These are phyloP conservation scores for Tetraneura akinire DNA, from an alignment of 1,140 invertebrate genomes.

Conservation along the genomic window DNA sequence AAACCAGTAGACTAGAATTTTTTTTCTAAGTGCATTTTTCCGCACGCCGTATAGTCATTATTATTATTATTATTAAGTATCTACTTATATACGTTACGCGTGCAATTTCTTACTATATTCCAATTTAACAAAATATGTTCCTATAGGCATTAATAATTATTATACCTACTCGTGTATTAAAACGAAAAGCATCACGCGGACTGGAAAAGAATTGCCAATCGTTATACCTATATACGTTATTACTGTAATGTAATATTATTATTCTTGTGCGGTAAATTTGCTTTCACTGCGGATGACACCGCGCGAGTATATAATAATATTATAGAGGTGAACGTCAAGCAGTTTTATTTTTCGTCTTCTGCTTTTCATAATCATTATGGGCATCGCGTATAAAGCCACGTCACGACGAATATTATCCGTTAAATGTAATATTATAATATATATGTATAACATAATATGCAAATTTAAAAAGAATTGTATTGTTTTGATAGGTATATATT, in stretches of 20 bases:
- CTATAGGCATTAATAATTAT: no score
- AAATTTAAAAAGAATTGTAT: not conserved
- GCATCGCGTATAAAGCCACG: not conserved
- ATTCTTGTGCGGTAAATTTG: constrained; percentile 41
- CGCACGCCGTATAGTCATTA: no score
- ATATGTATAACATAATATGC: not conserved
- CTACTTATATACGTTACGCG: no score
- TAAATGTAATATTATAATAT: not conserved
- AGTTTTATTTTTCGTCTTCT: not conserved
- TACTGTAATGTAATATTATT: no score
- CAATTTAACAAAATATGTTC: no score
- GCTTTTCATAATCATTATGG: constrained; percentile 4
- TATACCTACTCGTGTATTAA: no score
- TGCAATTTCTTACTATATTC: not conserved
- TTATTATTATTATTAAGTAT: not conserved
- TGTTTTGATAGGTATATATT: constrained; percentile 12
- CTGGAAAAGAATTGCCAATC: constrained; percentile 32
- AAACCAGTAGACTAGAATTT: not conserved
- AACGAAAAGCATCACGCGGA: not conserved
- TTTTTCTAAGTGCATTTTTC: not conserved
- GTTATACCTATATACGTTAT: constrained; percentile 38
- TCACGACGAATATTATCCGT: not conserved
- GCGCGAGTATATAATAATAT: not conserved
- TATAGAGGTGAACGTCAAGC: constrained; percentile 16
- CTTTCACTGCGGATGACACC: constrained; percentile 41